These are phyloP conservation scores for Danio kyathit DNA, from an alignment of 2,797 vertebrate genomes.

Conservation along the genomic window DNA sequence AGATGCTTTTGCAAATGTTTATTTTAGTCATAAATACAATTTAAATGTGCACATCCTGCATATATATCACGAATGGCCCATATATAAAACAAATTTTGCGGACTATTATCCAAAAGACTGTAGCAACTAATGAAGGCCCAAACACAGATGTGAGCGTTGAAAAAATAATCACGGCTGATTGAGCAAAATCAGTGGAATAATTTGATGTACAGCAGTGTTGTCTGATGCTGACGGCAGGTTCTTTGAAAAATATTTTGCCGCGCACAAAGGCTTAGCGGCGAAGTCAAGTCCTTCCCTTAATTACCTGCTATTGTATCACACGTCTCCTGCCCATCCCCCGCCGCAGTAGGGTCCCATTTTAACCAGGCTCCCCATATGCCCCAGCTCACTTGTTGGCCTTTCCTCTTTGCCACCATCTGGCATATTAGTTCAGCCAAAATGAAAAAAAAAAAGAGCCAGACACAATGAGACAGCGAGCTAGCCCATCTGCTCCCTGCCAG, in stretches of 20 bases:
- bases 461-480: conserved; percentile 85
- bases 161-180: conserved; percentile 54
- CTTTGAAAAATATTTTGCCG: conserved; percentile 63
- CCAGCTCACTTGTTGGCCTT: conserved; percentile 93
- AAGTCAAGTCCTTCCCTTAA: conserved; percentile 84
- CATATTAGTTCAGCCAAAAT: conserved; percentile 88
- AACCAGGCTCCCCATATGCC: conserved; percentile 99
- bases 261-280: conserved; percentile 57
- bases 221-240: conserved; percentile 56
- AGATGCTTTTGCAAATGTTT: no score
- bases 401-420: conserved; percentile 95
- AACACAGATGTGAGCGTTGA: conserved; percentile 55
- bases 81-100: neutral
- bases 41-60: no score
- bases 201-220: conserved; percentile 54
- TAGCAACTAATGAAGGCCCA: conserved; percentile 46
- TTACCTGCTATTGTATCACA: conserved; percentile 83
- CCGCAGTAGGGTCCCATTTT: conserved; percentile 93
- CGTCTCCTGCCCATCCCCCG: conserved; percentile 74
- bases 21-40: no score
- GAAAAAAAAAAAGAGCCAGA: conserved; percentile 72
- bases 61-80: neutral
- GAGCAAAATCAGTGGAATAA: conserved; percentile 54
- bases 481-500: conserved; percentile 91
- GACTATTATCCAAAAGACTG: conserved; percentile 58